Percentiles rank a stretch among this genome's conserved stretches.
Evolutionary conservation across 2,888 invertebrate species (phyloP).

Genomic region (Thecocarcelia acutangulata): DNA sequence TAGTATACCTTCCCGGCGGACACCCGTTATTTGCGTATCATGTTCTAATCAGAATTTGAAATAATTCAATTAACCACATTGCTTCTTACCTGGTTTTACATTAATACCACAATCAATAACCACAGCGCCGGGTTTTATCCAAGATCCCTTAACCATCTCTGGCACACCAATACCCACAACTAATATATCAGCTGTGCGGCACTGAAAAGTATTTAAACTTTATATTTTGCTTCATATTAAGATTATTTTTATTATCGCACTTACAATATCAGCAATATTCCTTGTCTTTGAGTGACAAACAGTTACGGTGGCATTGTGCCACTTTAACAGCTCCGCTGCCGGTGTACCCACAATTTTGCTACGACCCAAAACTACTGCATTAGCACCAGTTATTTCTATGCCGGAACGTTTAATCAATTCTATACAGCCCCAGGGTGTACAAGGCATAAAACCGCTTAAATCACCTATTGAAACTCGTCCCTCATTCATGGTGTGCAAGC

Average conservation of each 20-base stretch:
- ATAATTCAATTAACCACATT: no score
- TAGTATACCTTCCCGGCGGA: no score
- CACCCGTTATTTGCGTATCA: no score
- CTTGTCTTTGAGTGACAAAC: constrained; percentile 97
- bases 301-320: constrained; percentile 98
- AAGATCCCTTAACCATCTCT: constrained; percentile 94
- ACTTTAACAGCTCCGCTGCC: constrained; percentile 94
- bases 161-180: constrained; percentile 97
- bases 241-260: constrained; percentile 31
- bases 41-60: no score
- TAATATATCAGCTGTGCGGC: constrained; percentile 93
- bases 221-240: no score
- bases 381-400: constrained; percentile 89
- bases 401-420: constrained; percentile 89
- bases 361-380: constrained; percentile 96
- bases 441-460: constrained; percentile 94
- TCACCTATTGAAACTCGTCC: constrained; percentile 95
- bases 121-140: constrained; percentile 98
- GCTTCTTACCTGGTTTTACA: constrained; percentile 88
- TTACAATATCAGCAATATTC: constrained; percentile 88
- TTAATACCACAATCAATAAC: constrained; percentile 99
- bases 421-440: constrained; percentile 97
- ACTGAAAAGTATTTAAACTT: no score
- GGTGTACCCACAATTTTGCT: constrained; percentile 99
- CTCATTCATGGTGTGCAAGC: constrained; percentile 95